Percentiles rank a stretch among this genome's conserved stretches.
phyloP scores from a whole-genome alignment of 1,140 invertebrate genomes.

The Dysdera silvatica region DNA sequence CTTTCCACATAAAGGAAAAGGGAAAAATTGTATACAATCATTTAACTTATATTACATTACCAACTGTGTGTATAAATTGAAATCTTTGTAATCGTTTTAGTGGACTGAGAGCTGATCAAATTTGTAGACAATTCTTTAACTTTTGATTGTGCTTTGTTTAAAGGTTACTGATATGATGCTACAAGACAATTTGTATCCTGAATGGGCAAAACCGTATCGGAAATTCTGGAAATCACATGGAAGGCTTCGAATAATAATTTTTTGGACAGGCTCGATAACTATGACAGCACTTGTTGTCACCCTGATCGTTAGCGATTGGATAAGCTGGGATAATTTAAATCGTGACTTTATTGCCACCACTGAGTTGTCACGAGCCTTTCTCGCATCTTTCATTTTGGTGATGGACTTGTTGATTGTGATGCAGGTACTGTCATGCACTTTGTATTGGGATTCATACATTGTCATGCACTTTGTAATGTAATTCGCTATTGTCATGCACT shows the following conservation, averaged over 20 bases:
- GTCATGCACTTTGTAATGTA: no score
- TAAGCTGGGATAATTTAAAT: slow-evolving; percentile 51
- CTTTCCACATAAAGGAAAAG: no score
- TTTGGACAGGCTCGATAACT: slow-evolving; percentile 48
- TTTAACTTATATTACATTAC: no score
- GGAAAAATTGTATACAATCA: no score
- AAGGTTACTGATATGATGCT: slow-evolving; percentile 55
- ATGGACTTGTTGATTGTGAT: slow-evolving; percentile 53
- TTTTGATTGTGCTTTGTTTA: slow-evolving; percentile 27
- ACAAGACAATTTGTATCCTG: slow-evolving; percentile 52
- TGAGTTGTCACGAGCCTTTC: slow-evolving; percentile 50
- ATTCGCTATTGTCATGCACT: no score
- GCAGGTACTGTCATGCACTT: no score
- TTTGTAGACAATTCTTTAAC: no score
- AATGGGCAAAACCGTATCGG: slow-evolving; percentile 45
- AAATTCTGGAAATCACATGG: slow-evolving; percentile 45
- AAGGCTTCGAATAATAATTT: slow-evolving; percentile 48
- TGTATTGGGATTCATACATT: no score
- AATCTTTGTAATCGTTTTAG: no score
- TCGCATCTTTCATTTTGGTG: slow-evolving; percentile 53
- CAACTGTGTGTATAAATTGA: no score
- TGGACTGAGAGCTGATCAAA: no score
- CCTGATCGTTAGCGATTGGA: slow-evolving; percentile 50
- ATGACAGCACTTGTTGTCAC: slow-evolving; percentile 48
- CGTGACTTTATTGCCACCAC: slow-evolving; percentile 50